A percentile compares a stretch with the other conserved stretches of the same genome.
Conservation (phyloP, 2,113 vertebrate species). For the Microcebus lehilahytsara region DNA sequence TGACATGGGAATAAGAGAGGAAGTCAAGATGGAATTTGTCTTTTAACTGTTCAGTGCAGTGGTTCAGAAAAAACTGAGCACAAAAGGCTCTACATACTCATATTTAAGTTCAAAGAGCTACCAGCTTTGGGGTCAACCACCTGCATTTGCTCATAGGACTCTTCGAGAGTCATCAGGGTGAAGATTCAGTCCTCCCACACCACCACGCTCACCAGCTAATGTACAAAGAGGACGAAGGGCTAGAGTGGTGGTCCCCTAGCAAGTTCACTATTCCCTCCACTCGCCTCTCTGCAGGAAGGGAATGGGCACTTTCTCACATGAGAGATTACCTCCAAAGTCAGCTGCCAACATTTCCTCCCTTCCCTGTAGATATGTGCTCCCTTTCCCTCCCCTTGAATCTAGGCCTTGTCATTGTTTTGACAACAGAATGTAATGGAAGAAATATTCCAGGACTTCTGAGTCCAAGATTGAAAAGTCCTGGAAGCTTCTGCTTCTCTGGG, state of each 20-base stretch:
- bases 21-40: neutral
- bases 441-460: slow-evolving; percentile 20
- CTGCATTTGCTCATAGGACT: neutral
- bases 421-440: neutral
- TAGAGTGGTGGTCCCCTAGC: too few species aligned
- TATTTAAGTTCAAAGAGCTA: neutral
- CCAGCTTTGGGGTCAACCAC: neutral
- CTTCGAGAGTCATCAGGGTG: neutral
- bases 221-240: neutral
- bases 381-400: neutral
- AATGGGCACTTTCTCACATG: neutral
- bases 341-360: neutral
- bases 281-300: neutral
- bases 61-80: neutral
- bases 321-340: neutral
- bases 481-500: neutral
- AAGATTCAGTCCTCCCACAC: neutral
- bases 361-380: neutral
- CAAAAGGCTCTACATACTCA: neutral
- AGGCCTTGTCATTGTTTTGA: neutral
- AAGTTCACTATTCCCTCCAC: neutral
- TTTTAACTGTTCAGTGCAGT: neutral
- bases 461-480: neutral
- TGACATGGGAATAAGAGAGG: neutral
- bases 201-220: neutral